Evolutionary conservation across 1,140 invertebrate species (phyloP).

Genomic region (Nomia melanderi): DNA sequence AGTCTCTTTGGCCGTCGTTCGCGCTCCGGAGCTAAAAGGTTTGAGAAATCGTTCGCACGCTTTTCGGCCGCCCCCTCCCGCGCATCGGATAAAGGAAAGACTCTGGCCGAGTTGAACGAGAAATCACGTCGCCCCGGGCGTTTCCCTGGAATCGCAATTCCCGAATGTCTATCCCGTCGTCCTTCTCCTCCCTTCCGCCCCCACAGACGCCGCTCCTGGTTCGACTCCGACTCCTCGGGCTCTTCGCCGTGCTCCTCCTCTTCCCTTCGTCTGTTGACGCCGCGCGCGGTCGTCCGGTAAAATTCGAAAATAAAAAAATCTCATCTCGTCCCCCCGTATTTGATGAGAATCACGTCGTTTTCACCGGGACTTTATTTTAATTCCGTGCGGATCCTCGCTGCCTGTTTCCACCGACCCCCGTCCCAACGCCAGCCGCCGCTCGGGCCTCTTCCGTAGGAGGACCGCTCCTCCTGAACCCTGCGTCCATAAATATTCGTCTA

Average conservation of each 20-base stretch:
- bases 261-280: background rate
- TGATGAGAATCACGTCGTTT: background rate
- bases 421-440: no score
- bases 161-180: conserved; percentile 21
- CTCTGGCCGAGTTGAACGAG: conserved; percentile 46
- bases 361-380: conserved; percentile 3
- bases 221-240: background rate
- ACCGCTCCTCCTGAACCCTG: conserved; percentile 4
- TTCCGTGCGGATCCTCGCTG: background rate
- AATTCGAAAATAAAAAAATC: conserved; percentile 35
- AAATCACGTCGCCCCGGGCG: conserved; percentile 51
- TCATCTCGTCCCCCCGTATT: background rate
- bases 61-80: conserved; percentile 56
- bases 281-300: background rate
- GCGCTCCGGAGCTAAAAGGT: conserved; percentile 50
- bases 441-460: no score
- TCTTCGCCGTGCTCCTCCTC: background rate
- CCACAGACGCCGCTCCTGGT: background rate
- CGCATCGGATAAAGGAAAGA: conserved; percentile 63
- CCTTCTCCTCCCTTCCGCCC: background rate
- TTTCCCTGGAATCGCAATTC: conserved; percentile 54
- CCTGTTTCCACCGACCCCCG: background rate
- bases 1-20: conserved; percentile 41
- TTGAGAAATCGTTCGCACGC: conserved; percentile 65
- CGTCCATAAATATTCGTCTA: background rate